Evolutionary conservation across 2,113 vertebrate species (phyloP), one percentile per base, ranked within the genome.

Genomic region (Gasterosteus nipponicus): DNA sequence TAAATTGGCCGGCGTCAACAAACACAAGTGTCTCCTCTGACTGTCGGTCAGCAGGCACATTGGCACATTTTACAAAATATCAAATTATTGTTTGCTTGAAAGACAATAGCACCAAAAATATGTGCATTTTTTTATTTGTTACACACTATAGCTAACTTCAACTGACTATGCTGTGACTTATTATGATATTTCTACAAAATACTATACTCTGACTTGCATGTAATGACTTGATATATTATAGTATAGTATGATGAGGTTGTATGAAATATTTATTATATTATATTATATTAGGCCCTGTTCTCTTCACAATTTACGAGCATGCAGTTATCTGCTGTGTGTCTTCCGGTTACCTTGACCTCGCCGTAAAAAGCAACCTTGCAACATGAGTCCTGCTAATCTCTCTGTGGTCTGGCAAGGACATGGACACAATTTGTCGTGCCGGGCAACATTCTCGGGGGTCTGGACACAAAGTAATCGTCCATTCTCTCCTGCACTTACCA

Each of bases 291-390:
- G 54, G 7, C 18, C 1, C 26, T 60, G 47, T 44, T 66, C 31
- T 33, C 57, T 16, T 42, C 19, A 42, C 47, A 68, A 2, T 49
- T 68, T 31, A 68, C 16, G 62, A 69, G 22, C 39, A 15, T 29
- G 29, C 31, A 12, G 11, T 64, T 51, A 56, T 64, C 58, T 58
- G 15, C 33, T 38, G 33, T 46, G 39, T 66, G 47, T 16, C 68
- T 49, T 72, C 54, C 18, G 49, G 19, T 56, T 61, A 44, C 80
- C 80, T 83, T 77, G 80, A 66, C 76, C 69, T 73, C 16, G 49
- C 18, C 49, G 41, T 51, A 62, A 47, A 38, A 49, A 56, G 53
- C 72, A 39, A 73, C 69, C 77, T 75, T 2, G 44, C 16, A 64
- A 31, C 39, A 56, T 46, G 68, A 51, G 65, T 35, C 59, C 61